Evolutionary conservation across 2,797 vertebrate species (phyloP).

Genomic region (Moxostoma hubbsi): DNA sequence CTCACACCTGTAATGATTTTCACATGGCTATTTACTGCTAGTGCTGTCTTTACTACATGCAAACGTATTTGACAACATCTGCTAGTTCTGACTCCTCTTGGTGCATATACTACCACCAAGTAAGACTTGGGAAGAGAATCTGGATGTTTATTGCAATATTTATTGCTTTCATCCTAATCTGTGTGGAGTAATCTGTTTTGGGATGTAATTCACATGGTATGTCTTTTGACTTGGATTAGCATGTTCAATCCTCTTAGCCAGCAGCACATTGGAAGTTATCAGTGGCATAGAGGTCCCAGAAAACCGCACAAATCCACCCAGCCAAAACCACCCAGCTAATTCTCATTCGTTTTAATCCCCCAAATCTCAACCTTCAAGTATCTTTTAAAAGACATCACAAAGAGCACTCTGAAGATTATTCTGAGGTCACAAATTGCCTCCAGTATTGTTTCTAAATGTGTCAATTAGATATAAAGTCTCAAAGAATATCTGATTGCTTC

Average conservation of each 20-base stretch:
- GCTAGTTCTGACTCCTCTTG: constrained; percentile 22
- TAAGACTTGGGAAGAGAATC: too few species aligned
- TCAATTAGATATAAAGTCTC: constrained; percentile 33
- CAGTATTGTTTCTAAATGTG: constrained; percentile 15
- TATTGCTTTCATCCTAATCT: constrained; percentile 71
- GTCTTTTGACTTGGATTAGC: constrained; percentile 87
- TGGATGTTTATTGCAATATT: constrained; percentile 73
- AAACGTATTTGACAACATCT: constrained; percentile 35
- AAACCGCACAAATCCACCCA: constrained; percentile 68
- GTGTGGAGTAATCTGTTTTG: constrained; percentile 82
- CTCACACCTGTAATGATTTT: constrained; percentile 4
- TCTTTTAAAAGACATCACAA: constrained; percentile 65
- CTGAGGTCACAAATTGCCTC: constrained; percentile 19
- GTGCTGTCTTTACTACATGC: background rate
- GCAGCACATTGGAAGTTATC: constrained; percentile 78
- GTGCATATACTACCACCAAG: constrained; percentile 59
- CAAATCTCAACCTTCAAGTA: constrained; percentile 60
- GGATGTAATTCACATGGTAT: constrained; percentile 87
- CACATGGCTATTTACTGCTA: background rate
- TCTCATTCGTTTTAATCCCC: constrained; percentile 70
- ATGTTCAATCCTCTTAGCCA: constrained; percentile 80
- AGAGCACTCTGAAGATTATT: constrained; percentile 51
- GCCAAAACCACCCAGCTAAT: constrained; percentile 67
- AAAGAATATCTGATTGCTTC: background rate
- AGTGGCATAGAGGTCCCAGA: constrained; percentile 70